A percentile compares a stretch with the other conserved stretches of the same genome.
These are phyloP conservation scores for Spheniscus mendiculus DNA, from an alignment of 2,113 vertebrate genomes.

Conservation along the genomic window DNA sequence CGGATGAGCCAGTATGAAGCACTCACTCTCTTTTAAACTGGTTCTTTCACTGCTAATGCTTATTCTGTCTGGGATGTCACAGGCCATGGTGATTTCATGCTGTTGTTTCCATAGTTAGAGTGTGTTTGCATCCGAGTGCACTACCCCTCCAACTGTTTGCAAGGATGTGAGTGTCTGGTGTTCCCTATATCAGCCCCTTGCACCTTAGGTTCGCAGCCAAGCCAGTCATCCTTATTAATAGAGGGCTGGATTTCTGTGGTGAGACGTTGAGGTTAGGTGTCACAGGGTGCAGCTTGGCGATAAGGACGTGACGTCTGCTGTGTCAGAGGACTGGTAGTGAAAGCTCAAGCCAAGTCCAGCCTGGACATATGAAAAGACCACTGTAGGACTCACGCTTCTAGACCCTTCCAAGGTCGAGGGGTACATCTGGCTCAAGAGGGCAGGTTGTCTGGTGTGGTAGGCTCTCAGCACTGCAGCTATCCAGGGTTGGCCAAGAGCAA, in stretches of 20 bases:
- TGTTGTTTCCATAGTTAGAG: background rate
- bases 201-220: constrained; percentile 3
- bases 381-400: background rate
- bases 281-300: background rate
- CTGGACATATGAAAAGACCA: background rate
- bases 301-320: background rate
- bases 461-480: background rate
- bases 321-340: background rate
- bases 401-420: background rate
- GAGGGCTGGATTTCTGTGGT: constrained; percentile 60
- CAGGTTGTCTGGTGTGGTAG: background rate
- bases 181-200: constrained; percentile 23
- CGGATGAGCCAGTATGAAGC: background rate
- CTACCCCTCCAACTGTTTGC: background rate
- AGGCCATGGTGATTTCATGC: background rate
- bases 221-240: constrained; percentile 53
- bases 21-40: background rate
- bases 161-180: constrained; percentile 32
- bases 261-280: constrained; percentile 62
- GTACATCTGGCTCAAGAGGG: background rate
- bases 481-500: rapidly evolving
- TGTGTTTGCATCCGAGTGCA: background rate
- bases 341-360: background rate
- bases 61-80: background rate
- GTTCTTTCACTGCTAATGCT: background rate